phyloP scores from a whole-genome alignment of 2,113 vertebrate genomes.

The Mungos mungo region DNA sequence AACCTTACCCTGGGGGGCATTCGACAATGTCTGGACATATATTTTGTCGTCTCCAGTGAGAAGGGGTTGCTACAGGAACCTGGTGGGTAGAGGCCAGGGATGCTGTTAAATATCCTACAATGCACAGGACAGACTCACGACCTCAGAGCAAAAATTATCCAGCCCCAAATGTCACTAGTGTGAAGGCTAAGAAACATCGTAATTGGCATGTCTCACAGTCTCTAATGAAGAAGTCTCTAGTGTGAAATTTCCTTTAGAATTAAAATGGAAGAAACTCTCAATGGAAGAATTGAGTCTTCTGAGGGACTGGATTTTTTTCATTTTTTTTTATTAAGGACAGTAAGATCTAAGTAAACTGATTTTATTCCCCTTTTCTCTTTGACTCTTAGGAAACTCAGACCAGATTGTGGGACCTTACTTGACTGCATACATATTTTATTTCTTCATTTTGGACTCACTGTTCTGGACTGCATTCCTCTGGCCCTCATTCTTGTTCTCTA shows the following conservation, averaged over 20 bases:
- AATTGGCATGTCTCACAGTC: neutral
- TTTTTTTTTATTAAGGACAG: conserved; percentile 33
- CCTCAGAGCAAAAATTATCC: neutral
- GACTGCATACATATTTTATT: neutral
- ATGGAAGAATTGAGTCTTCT: neutral
- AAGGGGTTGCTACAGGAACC: neutral
- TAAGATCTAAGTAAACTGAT: neutral
- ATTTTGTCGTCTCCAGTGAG: neutral
- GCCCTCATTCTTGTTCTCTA: conserved; percentile 37
- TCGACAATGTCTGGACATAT: neutral
- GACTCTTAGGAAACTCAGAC: conserved; percentile 34
- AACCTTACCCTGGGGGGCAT: neutral
- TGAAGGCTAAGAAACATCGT: neutral
- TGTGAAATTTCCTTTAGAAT: conserved; percentile 2
- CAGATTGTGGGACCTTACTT: neutral
- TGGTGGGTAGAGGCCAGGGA: neutral
- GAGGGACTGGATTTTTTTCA: neutral
- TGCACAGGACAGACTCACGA: too few species aligned
- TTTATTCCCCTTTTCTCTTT: conserved; percentile 51
- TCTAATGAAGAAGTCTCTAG: neutral
- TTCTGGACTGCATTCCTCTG: conserved; percentile 21
- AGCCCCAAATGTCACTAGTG: neutral
- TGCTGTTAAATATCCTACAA: neutral
- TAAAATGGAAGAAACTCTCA: neutral
- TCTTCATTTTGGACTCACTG: neutral